These are phyloP conservation scores for Propithecus coquereli DNA, from an alignment of 2,113 vertebrate genomes.

Conservation along the genomic window DNA sequence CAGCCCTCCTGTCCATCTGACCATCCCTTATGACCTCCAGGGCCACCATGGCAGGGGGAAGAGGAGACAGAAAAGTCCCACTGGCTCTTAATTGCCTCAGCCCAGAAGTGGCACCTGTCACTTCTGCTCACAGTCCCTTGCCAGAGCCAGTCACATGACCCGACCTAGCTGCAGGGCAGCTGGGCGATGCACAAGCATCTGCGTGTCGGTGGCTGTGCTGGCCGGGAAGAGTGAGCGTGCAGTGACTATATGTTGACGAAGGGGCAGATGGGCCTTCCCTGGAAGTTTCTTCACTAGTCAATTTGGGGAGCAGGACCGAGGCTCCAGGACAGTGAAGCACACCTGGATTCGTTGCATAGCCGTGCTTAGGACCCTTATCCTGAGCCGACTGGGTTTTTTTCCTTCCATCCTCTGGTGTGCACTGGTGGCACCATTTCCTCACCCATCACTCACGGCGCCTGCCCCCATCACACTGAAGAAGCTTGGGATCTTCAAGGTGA, in stretches of 20 bases:
- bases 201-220: rapidly evolving
- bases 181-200: neutral
- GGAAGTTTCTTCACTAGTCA: neutral
- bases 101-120: neutral
- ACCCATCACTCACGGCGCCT: neutral
- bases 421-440: rapidly evolving
- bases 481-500: neutral
- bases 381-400: neutral
- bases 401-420: neutral
- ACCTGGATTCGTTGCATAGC: neutral
- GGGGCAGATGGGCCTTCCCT: neutral
- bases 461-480: neutral
- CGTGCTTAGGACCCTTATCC: neutral
- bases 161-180: neutral
- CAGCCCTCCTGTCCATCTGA: neutral
- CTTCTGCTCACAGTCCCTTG: neutral
- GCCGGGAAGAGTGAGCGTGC: rapidly evolving
- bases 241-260: rapidly evolving
- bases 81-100: neutral
- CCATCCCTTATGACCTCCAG: neutral
- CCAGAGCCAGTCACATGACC: neutral
- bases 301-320: neutral
- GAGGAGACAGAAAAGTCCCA: neutral
- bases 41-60: neutral
- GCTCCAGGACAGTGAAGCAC: rapidly evolving